These are phyloP conservation scores for Ischnura elegans DNA, from an alignment of 2,888 invertebrate genomes.

Conservation along the genomic window DNA sequence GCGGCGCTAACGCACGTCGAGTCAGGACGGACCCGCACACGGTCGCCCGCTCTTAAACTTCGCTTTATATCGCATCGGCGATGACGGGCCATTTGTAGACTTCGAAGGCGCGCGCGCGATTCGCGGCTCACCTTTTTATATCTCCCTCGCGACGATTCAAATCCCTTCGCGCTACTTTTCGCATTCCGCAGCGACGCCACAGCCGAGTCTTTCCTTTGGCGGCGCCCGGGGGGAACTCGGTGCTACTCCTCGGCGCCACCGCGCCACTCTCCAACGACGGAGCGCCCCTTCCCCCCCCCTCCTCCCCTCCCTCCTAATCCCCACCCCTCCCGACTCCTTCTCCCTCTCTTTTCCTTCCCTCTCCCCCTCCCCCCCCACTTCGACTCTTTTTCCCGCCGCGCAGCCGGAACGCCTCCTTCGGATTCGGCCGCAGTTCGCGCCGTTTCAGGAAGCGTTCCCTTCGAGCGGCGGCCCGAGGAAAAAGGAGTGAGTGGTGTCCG, in stretches of 20 bases:
- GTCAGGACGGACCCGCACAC: background rate
- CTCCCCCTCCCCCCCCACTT: background rate
- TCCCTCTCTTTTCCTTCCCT: too few species aligned
- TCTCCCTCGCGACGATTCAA: constrained; percentile 36
- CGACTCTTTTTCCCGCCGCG: background rate
- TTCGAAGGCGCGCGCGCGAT: background rate
- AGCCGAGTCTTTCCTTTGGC: constrained; percentile 49
- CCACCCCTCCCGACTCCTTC: too few species aligned
- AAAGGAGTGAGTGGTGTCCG: constrained; percentile 53
- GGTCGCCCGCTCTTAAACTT: background rate
- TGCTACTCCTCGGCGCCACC: constrained; percentile 60
- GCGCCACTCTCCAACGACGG: constrained; percentile 15
- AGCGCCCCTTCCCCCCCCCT: background rate
- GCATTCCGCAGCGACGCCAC: constrained; percentile 55
- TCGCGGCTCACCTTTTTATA: background rate
- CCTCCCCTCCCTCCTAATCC: background rate
- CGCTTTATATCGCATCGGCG: background rate
- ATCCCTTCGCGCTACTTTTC: constrained; percentile 54
- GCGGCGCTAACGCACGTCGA: constrained; percentile 9
- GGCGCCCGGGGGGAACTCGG: constrained; percentile 61
- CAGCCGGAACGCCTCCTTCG: constrained; percentile 56
- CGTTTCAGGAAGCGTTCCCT: constrained; percentile 17
- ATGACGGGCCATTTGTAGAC: background rate
- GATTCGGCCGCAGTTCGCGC: constrained; percentile 50
- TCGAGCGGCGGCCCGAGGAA: constrained; percentile 36